These are phyloP conservation scores for Saimiri boliviensis DNA, from an alignment of 2,113 vertebrate genomes.

Conservation along the genomic window DNA sequence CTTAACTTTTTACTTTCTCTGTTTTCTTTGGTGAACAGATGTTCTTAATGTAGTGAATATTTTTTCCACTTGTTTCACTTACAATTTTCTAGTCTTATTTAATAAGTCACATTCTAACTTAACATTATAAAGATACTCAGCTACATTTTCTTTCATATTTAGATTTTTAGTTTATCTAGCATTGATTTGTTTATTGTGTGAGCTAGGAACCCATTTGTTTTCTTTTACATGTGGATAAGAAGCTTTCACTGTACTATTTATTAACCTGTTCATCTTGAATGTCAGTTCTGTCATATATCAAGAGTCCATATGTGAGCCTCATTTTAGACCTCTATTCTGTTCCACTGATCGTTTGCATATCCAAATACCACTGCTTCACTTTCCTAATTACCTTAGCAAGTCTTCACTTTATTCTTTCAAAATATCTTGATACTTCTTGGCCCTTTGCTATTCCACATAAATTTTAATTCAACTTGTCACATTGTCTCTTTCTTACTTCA, in stretches of 20 bases:
- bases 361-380: not conserved
- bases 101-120: slow-evolving; percentile 2
- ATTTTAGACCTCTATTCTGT: not conserved
- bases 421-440: not conserved
- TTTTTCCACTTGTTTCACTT: not conserved
- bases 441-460: not conserved
- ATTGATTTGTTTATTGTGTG: not conserved
- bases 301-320: not conserved
- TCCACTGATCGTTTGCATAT: not conserved
- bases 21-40: not conserved
- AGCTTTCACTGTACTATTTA: not conserved
- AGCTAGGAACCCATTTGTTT: not conserved
- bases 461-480: not conserved
- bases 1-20: not conserved
- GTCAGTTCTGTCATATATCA: not conserved
- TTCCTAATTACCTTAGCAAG: not conserved
- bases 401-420: not conserved
- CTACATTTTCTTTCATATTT: not conserved
- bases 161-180: not conserved
- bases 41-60: not conserved
- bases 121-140: not conserved
- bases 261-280: not conserved
- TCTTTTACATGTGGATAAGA: not conserved
- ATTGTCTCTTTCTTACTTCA: not conserved
- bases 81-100: not conserved